Evolutionary conservation across 2,888 invertebrate species (phyloP).

Genomic region (Rhagonycha lutea): DNA sequence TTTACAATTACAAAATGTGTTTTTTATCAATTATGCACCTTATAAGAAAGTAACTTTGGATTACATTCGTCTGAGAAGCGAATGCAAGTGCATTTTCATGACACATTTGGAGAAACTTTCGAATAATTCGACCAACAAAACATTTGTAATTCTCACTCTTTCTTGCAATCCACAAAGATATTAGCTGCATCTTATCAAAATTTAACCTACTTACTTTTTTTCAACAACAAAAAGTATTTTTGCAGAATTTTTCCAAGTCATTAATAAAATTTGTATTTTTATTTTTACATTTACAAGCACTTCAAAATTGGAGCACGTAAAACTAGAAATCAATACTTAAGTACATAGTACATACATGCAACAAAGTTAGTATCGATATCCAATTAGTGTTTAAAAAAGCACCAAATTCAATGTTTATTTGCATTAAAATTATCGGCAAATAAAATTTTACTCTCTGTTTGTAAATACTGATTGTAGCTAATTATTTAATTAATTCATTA

Average conservation of each 20-base stretch:
- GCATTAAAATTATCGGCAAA: not conserved
- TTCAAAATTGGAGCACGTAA: not conserved
- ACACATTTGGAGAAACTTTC: slow-evolving; percentile 39
- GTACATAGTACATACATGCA: not conserved
- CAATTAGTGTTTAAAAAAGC: not conserved
- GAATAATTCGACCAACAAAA: slow-evolving; percentile 35
- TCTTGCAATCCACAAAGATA: slow-evolving; percentile 15
- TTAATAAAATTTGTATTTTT: not conserved
- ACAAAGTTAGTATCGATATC: not conserved
- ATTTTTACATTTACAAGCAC: not conserved
- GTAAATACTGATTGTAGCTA: not conserved
- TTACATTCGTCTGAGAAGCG: slow-evolving; percentile 25
- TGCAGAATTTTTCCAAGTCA: not conserved
- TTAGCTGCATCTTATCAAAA: slow-evolving; percentile 15
- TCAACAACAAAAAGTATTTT: not conserved
- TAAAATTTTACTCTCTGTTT: not conserved
- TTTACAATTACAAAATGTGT: slow-evolving; percentile 8
- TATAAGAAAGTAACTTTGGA: slow-evolving; percentile 17
- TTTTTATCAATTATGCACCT: slow-evolving; percentile 8
- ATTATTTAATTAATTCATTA: not conserved
- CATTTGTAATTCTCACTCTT: slow-evolving; percentile 9
- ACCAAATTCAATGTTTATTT: not conserved
- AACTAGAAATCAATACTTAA: not conserved
- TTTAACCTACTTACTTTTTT: slow-evolving; percentile 12
- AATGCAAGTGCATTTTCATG: slow-evolving; percentile 35